Evolutionary conservation across 2,797 vertebrate genomes (phyloP).

Genomic region (Cossypha polioptera): DNA sequence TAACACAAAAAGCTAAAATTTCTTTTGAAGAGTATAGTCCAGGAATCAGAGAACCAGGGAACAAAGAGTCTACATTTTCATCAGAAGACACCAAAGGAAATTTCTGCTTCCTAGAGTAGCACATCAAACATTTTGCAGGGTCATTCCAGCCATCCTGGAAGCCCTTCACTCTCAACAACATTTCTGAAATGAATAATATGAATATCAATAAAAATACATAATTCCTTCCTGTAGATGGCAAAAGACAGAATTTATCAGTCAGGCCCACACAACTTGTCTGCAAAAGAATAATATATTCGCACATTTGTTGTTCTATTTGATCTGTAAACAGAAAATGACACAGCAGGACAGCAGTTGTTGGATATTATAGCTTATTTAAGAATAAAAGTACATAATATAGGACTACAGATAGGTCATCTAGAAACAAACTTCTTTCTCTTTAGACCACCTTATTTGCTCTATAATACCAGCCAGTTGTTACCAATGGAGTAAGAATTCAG

Average conservation of each 20-base stretch:
- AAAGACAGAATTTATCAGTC: not conserved
- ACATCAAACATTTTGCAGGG: slow-evolving; percentile 71
- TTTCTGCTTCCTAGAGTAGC: slow-evolving; percentile 73
- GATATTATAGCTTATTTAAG: not conserved
- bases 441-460: not conserved
- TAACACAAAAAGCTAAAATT: slow-evolving; percentile 48
- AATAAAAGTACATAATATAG: not conserved
- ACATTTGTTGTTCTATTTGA: not conserved
- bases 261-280: not conserved
- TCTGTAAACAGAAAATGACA: not conserved
- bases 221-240: slow-evolving; percentile 1
- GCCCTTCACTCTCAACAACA: not conserved
- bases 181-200: not conserved
- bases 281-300: not conserved
- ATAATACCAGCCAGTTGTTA: not conserved
- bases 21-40: slow-evolving; percentile 55
- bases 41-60: slow-evolving; percentile 15
- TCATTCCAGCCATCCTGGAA: slow-evolving; percentile 40
- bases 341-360: not conserved
- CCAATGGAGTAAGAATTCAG: not conserved
- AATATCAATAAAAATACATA: not conserved
- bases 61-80: slow-evolving; percentile 47
- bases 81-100: slow-evolving; percentile 73
- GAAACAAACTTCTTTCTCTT: not conserved
- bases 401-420: not conserved